These are phyloP conservation scores for Macrotis lagotis DNA, from an alignment of 2,113 vertebrate species.

Conservation along the genomic window DNA sequence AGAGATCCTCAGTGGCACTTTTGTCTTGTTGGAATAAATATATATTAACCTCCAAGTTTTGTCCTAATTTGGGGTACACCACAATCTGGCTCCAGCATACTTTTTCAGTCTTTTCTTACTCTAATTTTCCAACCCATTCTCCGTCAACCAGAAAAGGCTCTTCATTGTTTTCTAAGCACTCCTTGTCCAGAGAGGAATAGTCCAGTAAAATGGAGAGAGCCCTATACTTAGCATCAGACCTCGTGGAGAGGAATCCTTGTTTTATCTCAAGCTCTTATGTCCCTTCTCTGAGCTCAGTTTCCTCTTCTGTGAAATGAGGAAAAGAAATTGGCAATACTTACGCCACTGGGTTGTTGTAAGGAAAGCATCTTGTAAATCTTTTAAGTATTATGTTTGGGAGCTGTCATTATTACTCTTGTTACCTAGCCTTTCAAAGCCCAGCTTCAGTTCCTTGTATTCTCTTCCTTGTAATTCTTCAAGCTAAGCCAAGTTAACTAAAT, in stretches of 20 bases:
- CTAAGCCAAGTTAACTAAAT: neutral
- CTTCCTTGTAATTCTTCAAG: neutral
- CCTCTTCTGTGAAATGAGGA: neutral
- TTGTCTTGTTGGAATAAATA: no score
- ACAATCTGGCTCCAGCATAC: neutral
- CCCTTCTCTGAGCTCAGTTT: neutral
- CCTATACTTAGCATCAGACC: conserved; percentile 21
- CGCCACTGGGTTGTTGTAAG: neutral
- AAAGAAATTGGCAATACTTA: neutral
- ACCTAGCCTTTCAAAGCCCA: no score
- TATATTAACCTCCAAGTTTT: no score
- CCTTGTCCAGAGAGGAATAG: neutral
- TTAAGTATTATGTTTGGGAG: neutral
- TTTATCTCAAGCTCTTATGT: conserved; percentile 11
- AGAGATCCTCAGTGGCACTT: no score
- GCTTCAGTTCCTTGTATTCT: neutral
- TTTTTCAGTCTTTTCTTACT: neutral
- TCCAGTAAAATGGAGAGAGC: conserved; percentile 18
- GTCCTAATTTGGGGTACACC: neutral
- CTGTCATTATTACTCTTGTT: no score
- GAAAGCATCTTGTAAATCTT: neutral
- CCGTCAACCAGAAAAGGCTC: neutral
- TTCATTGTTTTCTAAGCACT: neutral
- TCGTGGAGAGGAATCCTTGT: neutral
- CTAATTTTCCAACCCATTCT: neutral